Evolutionary conservation across 2,113 vertebrate species (phyloP), one percentile per base, ranked within the genome.

Genomic region (Lucifuga dentata): DNA sequence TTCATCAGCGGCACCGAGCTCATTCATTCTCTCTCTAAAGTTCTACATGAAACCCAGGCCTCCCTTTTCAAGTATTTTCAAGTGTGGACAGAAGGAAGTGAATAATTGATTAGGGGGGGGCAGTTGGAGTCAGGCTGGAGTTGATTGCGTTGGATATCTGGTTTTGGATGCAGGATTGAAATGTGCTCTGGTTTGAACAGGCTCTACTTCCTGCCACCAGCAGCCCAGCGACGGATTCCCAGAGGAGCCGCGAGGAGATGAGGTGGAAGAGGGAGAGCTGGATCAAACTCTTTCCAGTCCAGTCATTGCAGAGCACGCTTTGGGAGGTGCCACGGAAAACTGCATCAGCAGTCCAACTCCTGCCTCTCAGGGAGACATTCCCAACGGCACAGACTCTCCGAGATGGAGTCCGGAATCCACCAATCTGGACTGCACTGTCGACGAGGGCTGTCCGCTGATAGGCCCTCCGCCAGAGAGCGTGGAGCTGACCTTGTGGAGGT

Each of bases 391-490:
- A 16, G 81, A 88, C 19, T 21, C 71, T 2, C 61, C 48, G 3
- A 50, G 74, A 68, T 67, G 84, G 90, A 90, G 85, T 46, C 86
- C 85, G 32, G 77, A 81, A 40, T 68, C 74, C 58, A 70, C 73
- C 66, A 64, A 65, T 67, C 74, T 73, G 65, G 87, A 90, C 67
- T 77, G 68, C n/a, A 68, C 69, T 0, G 57, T 19, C 1, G 85
- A 91, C 7, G 90, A 93, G 77, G 83, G 75, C 9, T 86, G 83
- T 8, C 88, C 88, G 7, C 79, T 92, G 66, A 87, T 92, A 13
- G 75, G 80, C 32, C 69, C 55, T 0, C 79, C 62, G 0, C 83
- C 77, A 0, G 92, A 93, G 78, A 89, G 80, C 40, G 86, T 93
- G 65, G 92, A 92, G 78, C 82, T 93, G 81, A 61, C 73, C 0